Evolutionary conservation across 1,140 invertebrate genomes (phyloP).

Genomic region (Magallana ariakensis): DNA sequence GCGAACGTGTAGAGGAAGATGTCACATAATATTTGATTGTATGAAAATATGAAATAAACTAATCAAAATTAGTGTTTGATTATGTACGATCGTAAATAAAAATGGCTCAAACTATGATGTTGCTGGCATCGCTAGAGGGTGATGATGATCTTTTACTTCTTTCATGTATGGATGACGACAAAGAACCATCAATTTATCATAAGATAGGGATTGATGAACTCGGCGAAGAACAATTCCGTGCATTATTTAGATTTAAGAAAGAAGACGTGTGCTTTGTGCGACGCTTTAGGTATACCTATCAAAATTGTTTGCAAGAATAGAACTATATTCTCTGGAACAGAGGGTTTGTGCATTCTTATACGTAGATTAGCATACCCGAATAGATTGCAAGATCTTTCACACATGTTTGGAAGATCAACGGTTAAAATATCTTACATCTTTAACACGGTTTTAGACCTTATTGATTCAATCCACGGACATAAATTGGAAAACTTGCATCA

Average conservation of each 20-base stretch:
- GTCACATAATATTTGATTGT: no score
- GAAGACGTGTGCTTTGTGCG: background rate
- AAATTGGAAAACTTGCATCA: background rate
- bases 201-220: background rate
- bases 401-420: slow-evolving; percentile 1
- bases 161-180: background rate
- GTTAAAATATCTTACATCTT: slow-evolving; percentile 4
- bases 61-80: background rate
- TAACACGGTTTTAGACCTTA: background rate
- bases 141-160: background rate
- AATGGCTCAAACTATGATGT: slow-evolving; percentile 21
- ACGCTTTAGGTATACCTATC: background rate
- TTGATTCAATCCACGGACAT: background rate
- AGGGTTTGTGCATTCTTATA: slow-evolving; percentile 9
- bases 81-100: background rate
- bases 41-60: background rate
- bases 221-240: background rate
- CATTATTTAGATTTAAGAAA: background rate
- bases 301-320: slow-evolving; percentile 31
- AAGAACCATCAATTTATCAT: background rate
- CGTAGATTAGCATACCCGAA: slow-evolving; percentile 27
- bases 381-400: slow-evolving; percentile 30
- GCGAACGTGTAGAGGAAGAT: no score
- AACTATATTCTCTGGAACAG: slow-evolving; percentile 12
- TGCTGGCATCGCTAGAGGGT: background rate